Percentiles rank a stretch among this genome's conserved stretches.
phyloP scores from a whole-genome alignment of 2,797 vertebrate genomes.

The Pangasius mekongensis region DNA sequence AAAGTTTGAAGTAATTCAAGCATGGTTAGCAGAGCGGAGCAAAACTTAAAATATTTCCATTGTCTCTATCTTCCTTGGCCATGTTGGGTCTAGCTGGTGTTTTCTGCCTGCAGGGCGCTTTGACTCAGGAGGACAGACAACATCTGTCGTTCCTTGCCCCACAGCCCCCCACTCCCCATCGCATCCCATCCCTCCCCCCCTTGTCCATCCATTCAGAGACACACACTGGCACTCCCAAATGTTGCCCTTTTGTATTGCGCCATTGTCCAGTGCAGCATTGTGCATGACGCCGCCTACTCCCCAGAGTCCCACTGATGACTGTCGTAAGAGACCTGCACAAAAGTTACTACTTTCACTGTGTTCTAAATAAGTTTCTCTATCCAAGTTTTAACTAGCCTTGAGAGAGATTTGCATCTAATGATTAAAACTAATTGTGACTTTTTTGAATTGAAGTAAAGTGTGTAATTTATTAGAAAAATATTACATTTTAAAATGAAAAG shows the following conservation, averaged over 20 bases:
- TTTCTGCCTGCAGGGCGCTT: slow-evolving; percentile 78
- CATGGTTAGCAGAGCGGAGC: slow-evolving; percentile 38
- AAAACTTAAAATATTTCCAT: slow-evolving; percentile 59
- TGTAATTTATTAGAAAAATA: neutral
- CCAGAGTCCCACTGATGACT: slow-evolving; percentile 70
- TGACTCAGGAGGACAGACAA: slow-evolving; percentile 72
- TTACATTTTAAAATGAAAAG: neutral
- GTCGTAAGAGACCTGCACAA: slow-evolving; percentile 62
- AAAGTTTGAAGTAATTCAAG: slow-evolving; percentile 21
- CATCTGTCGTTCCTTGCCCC: slow-evolving; percentile 77
- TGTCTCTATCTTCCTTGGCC: slow-evolving; percentile 54
- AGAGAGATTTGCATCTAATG: neutral
- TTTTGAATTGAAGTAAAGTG: neutral
- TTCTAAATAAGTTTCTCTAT: neutral
- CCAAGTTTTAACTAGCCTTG: neutral
- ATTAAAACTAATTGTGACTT: neutral
- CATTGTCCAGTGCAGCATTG: slow-evolving; percentile 74
- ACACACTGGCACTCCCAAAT: slow-evolving; percentile 73
- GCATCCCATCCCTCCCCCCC: slow-evolving; percentile 65
- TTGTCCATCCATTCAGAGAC: slow-evolving; percentile 76
- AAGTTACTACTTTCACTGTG: slow-evolving; percentile 28
- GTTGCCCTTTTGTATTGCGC: slow-evolving; percentile 74
- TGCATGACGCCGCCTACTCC: slow-evolving; percentile 70
- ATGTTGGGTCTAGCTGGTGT: slow-evolving; percentile 71
- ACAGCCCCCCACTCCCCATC: slow-evolving; percentile 67